Conservation (phyloP, 1,140 invertebrate species). For the Sitobion miscanthi region DNA sequence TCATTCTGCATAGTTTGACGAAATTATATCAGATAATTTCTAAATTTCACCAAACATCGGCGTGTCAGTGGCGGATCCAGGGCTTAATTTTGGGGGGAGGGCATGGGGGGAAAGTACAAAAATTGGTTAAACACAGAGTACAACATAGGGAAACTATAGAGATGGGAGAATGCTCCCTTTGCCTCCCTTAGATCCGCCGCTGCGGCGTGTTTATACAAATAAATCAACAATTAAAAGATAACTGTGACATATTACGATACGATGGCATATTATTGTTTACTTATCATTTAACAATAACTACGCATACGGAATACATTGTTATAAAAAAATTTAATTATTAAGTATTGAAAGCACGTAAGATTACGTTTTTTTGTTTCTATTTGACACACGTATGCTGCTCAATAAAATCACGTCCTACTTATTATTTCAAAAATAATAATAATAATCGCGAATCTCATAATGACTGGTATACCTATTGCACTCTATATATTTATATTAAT, state of each 20-base stretch:
- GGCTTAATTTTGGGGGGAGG: too few species aligned
- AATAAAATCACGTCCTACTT: not conserved
- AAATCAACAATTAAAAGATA: not conserved
- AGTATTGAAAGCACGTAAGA: constrained; percentile 9
- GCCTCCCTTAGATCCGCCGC: too few species aligned
- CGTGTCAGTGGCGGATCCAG: too few species aligned
- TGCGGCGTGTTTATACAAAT: not conserved
- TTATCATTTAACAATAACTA: not conserved
- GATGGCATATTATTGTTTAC: not conserved
- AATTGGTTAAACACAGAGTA: too few species aligned
- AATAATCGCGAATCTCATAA: not conserved
- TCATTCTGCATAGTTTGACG: not conserved
- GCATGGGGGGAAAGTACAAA: too few species aligned
- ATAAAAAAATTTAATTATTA: not conserved
- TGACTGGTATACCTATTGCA: not conserved
- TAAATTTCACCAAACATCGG: not conserved
- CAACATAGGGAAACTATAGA: too few species aligned
- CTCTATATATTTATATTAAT: not conserved
- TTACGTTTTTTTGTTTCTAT: not conserved
- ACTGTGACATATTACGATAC: too few species aligned
- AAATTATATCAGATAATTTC: not conserved
- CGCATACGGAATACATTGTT: not conserved
- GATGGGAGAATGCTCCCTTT: too few species aligned
- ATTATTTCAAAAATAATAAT: not conserved
- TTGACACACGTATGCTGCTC: not conserved